Conservation (phyloP, 1,140 invertebrate species). For the Tetraneura akinire region DNA sequence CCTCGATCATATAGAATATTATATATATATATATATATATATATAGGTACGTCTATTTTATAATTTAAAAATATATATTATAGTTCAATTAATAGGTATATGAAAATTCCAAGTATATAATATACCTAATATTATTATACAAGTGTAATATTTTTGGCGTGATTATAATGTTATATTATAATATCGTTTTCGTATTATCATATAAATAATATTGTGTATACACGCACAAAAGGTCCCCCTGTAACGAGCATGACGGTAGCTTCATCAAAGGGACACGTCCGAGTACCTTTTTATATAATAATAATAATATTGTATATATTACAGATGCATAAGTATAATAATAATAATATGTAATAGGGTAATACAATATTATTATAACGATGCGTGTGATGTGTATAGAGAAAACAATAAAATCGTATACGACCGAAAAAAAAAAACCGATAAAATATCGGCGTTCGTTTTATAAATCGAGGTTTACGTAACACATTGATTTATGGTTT, state of each 20-base stretch:
- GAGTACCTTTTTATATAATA: neutral
- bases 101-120: no score
- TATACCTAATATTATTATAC: no score
- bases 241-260: slow-evolving; percentile 31
- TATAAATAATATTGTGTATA: neutral
- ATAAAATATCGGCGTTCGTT: neutral
- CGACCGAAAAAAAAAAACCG: neutral
- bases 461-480: slow-evolving; percentile 40
- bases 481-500: slow-evolving; percentile 43
- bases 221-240: neutral
- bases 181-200: neutral
- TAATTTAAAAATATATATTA: no score
- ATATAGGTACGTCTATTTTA: no score
- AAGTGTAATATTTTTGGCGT: no score
- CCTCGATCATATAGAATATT: no score
- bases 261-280: slow-evolving; percentile 16
- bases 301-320: no score
- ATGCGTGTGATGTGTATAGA: neutral
- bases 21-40: no score
- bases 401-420: slow-evolving; percentile 29
- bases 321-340: neutral
- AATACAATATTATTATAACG: no score
- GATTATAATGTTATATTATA: no score
- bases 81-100: no score
- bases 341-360: no score